Evolutionary conservation across 2,888 invertebrate genomes (phyloP), one percentile per base, ranked within the genome.

Genomic region (Pediacus dermestoides): DNA sequence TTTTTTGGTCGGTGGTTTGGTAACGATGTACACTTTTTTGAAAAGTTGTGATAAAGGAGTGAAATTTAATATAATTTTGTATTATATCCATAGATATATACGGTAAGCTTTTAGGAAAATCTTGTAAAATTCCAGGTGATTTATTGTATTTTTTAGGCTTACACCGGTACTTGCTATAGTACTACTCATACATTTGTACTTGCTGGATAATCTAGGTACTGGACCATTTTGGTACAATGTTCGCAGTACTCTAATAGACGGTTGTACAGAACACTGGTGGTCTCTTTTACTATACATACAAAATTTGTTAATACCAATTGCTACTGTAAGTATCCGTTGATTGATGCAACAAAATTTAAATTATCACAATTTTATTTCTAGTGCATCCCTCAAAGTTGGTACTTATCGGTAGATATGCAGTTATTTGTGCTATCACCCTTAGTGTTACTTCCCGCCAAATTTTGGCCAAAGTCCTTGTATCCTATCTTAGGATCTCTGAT

Each of bases 1-100:
- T 61, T 77, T 81, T 54, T 63, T 76, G 16, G 61, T 80, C 50
- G 77, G 77, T 47, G 80, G 80, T 1, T 58, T 80, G 27, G 60
- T 81, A 1, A 73, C 72, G 39, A 70, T 76, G 1, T 74, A 73
- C 38, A 38, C 63, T 2, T 58, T 66, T 30, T 32, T 67, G 3
- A 63, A 59, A 42, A 48, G 60, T 33, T 54, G 54, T 37, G 46
- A 55, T 25, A 60, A 52, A 16, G 55, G 57, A 2, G 53, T 52
- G 9, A 45, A 38, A 2, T 57, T 68, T n/a, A 67, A 68, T 35
- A 37, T 67, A 12, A 39, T 63, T 37, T 25, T 67, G 4, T 49
- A 33, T 28, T 46, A 44, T 13, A 1, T 46, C 1, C 46, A 46
- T 30, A 23, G 46, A 32, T 35, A 35, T 27, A 10, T 46, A 16